phyloP scores from a whole-genome alignment of 1,140 invertebrate genomes.

The Battus philenor region DNA sequence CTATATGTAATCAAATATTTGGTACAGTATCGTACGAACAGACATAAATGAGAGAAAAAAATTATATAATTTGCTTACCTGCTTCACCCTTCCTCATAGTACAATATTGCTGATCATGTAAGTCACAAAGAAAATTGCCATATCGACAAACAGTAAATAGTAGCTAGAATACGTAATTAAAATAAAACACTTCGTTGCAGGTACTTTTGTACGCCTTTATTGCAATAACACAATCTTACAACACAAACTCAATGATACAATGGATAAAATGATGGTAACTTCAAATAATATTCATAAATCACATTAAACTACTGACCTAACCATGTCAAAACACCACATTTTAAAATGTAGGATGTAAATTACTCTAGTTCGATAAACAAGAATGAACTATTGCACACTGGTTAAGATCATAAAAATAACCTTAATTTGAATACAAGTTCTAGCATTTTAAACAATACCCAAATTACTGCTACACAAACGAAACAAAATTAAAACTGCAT shows the following conservation, averaged over 20 bases:
- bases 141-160: too few relatives aligned
- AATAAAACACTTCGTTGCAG: constrained; percentile 24
- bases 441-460: constrained; percentile 8
- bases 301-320: constrained; percentile 53
- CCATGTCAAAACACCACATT: constrained; percentile 25
- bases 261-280: constrained; percentile 69
- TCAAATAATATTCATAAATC: constrained; percentile 41
- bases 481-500: constrained; percentile 49
- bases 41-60: too few relatives aligned
- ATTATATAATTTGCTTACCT: too few relatives aligned
- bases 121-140: too few relatives aligned
- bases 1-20: too few relatives aligned
- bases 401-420: constrained; percentile 12
- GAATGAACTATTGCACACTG: constrained; percentile 24
- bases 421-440: constrained; percentile 10
- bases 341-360: constrained; percentile 10
- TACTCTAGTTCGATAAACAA: constrained; percentile 12
- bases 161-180: too few relatives aligned
- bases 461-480: constrained; percentile 11
- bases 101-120: too few relatives aligned
- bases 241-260: constrained; percentile 57
- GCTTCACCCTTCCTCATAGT: too few relatives aligned
- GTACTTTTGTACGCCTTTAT: constrained; percentile 67
- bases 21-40: too few relatives aligned
- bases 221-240: constrained; percentile 71